Evolutionary conservation across 1,140 invertebrate species (phyloP), one percentile per base, ranked within the genome.

Genomic region (Brachionus manjavacas): DNA sequence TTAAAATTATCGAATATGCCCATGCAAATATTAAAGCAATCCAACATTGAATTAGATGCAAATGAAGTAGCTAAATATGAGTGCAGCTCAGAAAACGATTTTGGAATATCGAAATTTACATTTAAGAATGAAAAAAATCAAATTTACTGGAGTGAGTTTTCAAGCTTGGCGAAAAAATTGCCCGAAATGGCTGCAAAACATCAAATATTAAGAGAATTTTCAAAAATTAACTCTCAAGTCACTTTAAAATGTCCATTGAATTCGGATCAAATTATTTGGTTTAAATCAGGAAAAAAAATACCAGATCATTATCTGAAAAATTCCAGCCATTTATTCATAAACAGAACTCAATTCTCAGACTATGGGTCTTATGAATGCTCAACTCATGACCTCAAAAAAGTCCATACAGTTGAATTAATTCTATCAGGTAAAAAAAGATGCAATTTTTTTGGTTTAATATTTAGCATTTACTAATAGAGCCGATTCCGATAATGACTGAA

Each of bases 191-290:
- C 25, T 9, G 9, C 25, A 8, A 23, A 46, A 46, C 3, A 20
- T 20, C 4, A 60, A 60, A 0, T 9, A 20, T 8, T 6, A 3
- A 60, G 52, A 60, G 4, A 60, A 39, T 35, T 72, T 39, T 39
- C 43, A 1, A 52, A 76, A 76, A 43, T 76, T 9, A n/a, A 25
- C 12, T 14, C 20, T 76, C 46, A 43, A 23, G 72, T 76, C 4
- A 49, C 49, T 25, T 49, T 76, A 76, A 49, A 76, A 4, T 76
- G 72, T 49, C 72, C 72, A 12, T 20, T 76, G n/a, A n/a, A 76
- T 14, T 46, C 20, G 6, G 72, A 76, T 76, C 0, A 46, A 25
- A 35, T 76, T 49, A 28, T 49, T 12, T 76, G 72, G 72, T 76
- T 49, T 35, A 76, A 76, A 76, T 76, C 43, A 4, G 20, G 25